phyloP scores from a whole-genome alignment of 2,113 vertebrate genomes.

The Leiothrix lutea region DNA sequence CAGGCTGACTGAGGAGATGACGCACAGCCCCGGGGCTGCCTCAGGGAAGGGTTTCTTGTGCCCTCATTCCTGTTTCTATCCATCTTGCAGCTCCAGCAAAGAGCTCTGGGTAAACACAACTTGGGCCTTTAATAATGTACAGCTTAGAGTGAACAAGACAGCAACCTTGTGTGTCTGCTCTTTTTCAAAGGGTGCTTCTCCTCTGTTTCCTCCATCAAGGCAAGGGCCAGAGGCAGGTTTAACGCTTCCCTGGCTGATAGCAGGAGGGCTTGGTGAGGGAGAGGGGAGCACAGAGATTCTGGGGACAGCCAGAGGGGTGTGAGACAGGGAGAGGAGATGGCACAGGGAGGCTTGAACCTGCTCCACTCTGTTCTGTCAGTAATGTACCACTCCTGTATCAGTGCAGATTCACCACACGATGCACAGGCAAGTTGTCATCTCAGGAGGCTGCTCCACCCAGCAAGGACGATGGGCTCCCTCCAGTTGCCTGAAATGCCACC shows the following conservation, averaged over 20 bases:
- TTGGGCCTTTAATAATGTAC: slow-evolving; percentile 12
- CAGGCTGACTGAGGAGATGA: neutral
- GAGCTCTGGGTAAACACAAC: neutral
- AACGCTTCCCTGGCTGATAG: neutral
- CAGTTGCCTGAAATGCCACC: neutral
- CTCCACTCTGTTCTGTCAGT: neutral
- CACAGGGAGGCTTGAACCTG: neutral
- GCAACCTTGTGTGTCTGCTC: neutral
- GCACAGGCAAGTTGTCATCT: neutral
- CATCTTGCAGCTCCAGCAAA: neutral
- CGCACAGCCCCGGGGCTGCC: neutral
- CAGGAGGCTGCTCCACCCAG: rapidly evolving
- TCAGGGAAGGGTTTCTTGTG: slow-evolving; percentile 8
- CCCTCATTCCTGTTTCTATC: rapidly evolving
- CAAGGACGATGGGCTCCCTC: neutral
- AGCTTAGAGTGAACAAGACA: neutral
- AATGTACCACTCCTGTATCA: rapidly evolving
- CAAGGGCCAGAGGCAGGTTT: neutral
- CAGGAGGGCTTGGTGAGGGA: neutral
- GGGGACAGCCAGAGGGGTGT: neutral
- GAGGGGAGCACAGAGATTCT: neutral
- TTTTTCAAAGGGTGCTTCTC: neutral
- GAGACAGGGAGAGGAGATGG: neutral
- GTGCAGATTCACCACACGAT: rapidly evolving
- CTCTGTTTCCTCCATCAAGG: neutral